Evolutionary conservation across 1,140 invertebrate genomes (phyloP).

Genomic region (Drosophila parvula): DNA sequence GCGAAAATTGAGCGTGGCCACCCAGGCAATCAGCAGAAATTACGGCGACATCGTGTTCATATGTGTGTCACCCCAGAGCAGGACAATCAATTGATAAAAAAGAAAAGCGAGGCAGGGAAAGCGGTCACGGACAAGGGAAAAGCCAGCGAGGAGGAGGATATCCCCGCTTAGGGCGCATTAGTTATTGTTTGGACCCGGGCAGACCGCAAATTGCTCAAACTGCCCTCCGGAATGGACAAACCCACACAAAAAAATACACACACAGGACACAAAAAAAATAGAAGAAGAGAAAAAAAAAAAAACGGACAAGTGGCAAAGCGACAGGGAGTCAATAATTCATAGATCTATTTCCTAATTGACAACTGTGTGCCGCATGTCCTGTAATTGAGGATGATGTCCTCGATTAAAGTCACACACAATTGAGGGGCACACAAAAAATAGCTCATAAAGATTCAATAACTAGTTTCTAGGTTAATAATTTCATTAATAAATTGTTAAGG

Average conservation of each 20-base stretch:
- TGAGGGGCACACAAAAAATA: slow-evolving; percentile 4
- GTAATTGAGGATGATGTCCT: slow-evolving; percentile 45
- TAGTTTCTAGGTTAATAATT: neutral
- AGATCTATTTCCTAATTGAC: slow-evolving; percentile 52
- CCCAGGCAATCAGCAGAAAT: slow-evolving; percentile 76
- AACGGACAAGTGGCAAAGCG: slow-evolving; percentile 34
- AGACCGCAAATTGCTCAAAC: slow-evolving; percentile 74
- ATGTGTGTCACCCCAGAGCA: slow-evolving; percentile 66
- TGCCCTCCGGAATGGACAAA: slow-evolving; percentile 60
- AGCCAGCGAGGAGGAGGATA: slow-evolving; percentile 21
- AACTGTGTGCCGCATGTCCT: slow-evolving; percentile 19
- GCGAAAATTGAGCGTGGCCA: slow-evolving; percentile 45
- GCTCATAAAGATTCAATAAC: too few species aligned
- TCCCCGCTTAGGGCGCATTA: slow-evolving; percentile 71
- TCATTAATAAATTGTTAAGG: neutral
- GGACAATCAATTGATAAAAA: slow-evolving; percentile 80
- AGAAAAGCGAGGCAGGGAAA: slow-evolving; percentile 1
- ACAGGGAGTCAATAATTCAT: slow-evolving; percentile 64
- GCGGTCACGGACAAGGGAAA: slow-evolving; percentile 52
- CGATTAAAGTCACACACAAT: slow-evolving; percentile 16
- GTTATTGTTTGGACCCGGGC: slow-evolving; percentile 48
- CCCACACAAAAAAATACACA: neutral
- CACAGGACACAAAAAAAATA: neutral
- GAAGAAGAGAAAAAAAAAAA: neutral
- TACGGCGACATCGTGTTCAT: slow-evolving; percentile 37